Base-by-base conservation (phyloP, 2,797 vertebrate species). In the Scolopax rusticola region DNA sequence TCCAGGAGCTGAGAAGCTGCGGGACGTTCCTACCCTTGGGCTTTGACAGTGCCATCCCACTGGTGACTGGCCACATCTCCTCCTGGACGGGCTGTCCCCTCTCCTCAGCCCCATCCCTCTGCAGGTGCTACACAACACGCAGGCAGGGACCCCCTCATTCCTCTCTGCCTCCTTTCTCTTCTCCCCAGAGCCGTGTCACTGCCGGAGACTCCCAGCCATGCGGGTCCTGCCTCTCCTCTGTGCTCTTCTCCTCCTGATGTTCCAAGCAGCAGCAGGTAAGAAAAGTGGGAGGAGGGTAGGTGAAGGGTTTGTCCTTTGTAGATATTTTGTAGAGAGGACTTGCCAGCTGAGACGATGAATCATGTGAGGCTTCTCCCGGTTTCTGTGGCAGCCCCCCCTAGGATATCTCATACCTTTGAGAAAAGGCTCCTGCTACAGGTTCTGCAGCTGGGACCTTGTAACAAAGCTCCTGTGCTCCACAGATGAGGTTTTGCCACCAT, bases 251-350 rank as follows among this genome's bases (percentile, higher is more conserved):
- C 61, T 97, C 36, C 61, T 95, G 73, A 28, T 91, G 56, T 45
- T 96, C 57, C 94, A 30, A 50, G 87, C 28, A 81, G 56, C 41
- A 56, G 76, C 79, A 90, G 95, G 96, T 97, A 94, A 95, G 94
- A 60, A 63, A 57, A 1, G 8, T 0, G 7, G 0, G 18, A 7
- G 48, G 8, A 14, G 15, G 47, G 21, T 23, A 36, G 1, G 4
- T 15, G 56, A 38, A 56, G 11, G 18, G 15, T 20, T 84, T 53
- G 41, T 68, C 21, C 9, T 73, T 40, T 80, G 41, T 21, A 14
- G 0, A 3, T 65, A 33, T 47, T 84, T 54, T 43, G 32, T 8
- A 40, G 32, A 24, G 28, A 84, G n/a, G 27, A n/a, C 82, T 78
- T 88, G 19, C 16, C 40, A 24, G 50, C 30, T n/a, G 51, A 61